These are phyloP conservation scores for Papilio machaon DNA, from an alignment of 1,140 invertebrate species.

Conservation along the genomic window DNA sequence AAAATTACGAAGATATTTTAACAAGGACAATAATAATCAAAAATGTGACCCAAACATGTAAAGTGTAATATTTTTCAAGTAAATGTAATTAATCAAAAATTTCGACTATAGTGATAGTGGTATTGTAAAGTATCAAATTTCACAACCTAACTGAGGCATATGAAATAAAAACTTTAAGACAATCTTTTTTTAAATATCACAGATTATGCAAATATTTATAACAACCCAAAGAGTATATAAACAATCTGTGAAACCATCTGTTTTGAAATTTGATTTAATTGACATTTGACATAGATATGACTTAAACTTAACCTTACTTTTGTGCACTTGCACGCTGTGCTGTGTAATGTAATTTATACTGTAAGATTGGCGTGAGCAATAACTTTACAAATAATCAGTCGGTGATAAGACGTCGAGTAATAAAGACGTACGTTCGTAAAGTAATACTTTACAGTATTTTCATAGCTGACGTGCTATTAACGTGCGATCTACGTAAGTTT, in stretches of 20 bases:
- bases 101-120: too few species aligned
- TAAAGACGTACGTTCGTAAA: slow-evolving; percentile 33
- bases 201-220: neutral
- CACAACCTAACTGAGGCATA: too few species aligned
- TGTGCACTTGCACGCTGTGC: neutral
- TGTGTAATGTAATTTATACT: slow-evolving; percentile 25
- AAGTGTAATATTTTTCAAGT: too few species aligned
- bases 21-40: too few species aligned
- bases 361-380: slow-evolving; percentile 37
- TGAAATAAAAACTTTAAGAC: slow-evolving; percentile 52
- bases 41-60: too few species aligned
- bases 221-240: too few species aligned
- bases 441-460: slow-evolving; percentile 13
- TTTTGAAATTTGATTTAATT: slow-evolving; percentile 12
- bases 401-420: slow-evolving; percentile 33
- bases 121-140: too few species aligned
- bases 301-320: slow-evolving; percentile 38
- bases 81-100: too few species aligned
- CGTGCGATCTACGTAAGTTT: slow-evolving; percentile 28
- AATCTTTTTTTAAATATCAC: neutral
- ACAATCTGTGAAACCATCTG: slow-evolving; percentile 31
- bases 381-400: slow-evolving; percentile 38
- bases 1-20: too few species aligned
- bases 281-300: neutral
- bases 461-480: slow-evolving; percentile 3